A percentile compares a stretch with the other conserved stretches of the same genome.
These are phyloP conservation scores for Helostoma temminkii DNA, from an alignment of 2,797 vertebrate species.

Conservation along the genomic window DNA sequence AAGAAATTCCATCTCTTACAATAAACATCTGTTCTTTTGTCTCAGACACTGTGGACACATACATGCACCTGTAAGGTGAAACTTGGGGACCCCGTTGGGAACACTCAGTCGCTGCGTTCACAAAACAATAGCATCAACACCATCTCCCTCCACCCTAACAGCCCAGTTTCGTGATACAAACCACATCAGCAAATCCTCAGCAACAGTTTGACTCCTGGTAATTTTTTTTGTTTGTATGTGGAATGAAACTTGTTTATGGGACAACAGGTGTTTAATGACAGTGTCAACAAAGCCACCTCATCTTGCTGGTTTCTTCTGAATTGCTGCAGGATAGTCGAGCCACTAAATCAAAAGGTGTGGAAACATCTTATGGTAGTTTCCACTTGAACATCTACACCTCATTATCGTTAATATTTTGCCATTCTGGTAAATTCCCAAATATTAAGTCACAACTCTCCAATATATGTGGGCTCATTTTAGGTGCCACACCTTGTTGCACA, in stretches of 20 bases:
- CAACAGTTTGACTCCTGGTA: slow-evolving; percentile 15
- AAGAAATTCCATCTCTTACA: not conserved
- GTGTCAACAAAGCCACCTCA: slow-evolving; percentile 71
- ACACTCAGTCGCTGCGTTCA: slow-evolving; percentile 11
- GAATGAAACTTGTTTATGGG: slow-evolving; percentile 72
- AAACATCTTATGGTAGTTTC: slow-evolving; percentile 29
- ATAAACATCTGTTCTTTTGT: slow-evolving; percentile 27
- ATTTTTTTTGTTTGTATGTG: slow-evolving; percentile 17
- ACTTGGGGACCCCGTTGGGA: slow-evolving; percentile 10
- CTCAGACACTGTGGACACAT: not conserved
- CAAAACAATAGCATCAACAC: slow-evolving; percentile 23
- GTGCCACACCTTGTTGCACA: slow-evolving; percentile 33
- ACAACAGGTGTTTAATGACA: slow-evolving; percentile 79
- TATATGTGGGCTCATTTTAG: not conserved
- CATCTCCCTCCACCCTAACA: slow-evolving; percentile 17
- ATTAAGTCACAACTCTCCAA: not conserved
- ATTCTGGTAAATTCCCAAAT: not conserved
- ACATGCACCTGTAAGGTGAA: slow-evolving; percentile 42
- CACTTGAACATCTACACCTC: slow-evolving; percentile 27
- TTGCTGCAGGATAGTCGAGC: slow-evolving; percentile 13
- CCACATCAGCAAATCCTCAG: slow-evolving; percentile 35
- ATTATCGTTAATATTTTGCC: not conserved
- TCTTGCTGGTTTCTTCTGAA: slow-evolving; percentile 50
- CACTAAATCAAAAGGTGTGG: not conserved
- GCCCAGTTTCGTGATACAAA: not conserved